Conservation (phyloP, 2,797 vertebrate genomes). For the Pseudopleuronectes americanus region DNA sequence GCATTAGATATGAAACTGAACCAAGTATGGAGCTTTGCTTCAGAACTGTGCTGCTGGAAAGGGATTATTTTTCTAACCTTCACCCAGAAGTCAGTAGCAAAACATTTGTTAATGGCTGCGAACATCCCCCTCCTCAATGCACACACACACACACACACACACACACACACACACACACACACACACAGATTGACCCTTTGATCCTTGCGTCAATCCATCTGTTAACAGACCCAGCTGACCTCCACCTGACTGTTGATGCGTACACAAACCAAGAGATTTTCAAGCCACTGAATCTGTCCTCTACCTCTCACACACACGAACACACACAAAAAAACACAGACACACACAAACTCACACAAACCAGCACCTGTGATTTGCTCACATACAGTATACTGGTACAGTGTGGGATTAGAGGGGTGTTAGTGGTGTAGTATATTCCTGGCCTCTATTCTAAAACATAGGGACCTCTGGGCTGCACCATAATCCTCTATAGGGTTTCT, state of each 20-base stretch:
- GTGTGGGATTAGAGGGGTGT: too few species aligned
- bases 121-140: background rate
- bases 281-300: constrained; percentile 34
- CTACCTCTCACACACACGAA: background rate
- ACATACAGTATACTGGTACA: too few species aligned
- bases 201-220: constrained; percentile 70
- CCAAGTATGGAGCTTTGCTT: background rate
- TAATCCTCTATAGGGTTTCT: too few species aligned
- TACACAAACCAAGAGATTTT: constrained; percentile 46
- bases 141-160: constrained; percentile 23
- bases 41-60: background rate
- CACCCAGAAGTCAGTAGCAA: constrained; percentile 3
- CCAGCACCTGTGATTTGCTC: too few species aligned
- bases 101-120: constrained; percentile 20
- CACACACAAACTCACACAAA: background rate
- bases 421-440: too few species aligned
- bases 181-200: constrained; percentile 47
- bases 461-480: too few species aligned
- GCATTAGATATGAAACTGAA: background rate
- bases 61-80: constrained; percentile 22
- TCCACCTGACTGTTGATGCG: constrained; percentile 68
- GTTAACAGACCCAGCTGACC: constrained; percentile 66
- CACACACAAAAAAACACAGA: background rate
- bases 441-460: too few species aligned
- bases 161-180: constrained; percentile 14